Base-by-base conservation (phyloP, 2,113 vertebrate species). In the Prionailurus bengalensis region DNA sequence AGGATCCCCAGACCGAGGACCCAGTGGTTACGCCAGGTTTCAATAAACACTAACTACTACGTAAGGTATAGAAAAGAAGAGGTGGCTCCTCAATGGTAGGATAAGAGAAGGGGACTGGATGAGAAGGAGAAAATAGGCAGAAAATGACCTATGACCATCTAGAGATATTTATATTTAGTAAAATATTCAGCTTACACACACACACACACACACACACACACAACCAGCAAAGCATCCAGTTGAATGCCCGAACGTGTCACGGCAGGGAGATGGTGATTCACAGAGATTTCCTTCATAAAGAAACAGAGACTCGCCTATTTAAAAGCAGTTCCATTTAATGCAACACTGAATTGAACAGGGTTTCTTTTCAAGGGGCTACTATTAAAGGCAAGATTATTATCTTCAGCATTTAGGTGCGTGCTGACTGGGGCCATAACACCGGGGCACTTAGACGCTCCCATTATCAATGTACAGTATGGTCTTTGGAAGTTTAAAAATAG, bases 381-480 rank as follows among this genome's bases (percentile, higher is more conserved):
- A 79, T 97, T 88, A 97, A 97, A 98, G 97, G 96, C 91, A 96
- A 97, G 97, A 97, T 97, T 83, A 98, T 97, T 98, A 98, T 98
- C 96, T 96, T 91, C 78, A 36, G 95, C 97, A 94, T 97, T 95
- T 91, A 96, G 95, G 90, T 93, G 97, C 85, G 0, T 97, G 96
- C 98, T 94, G 96, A 79, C 96, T 97, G 76, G 95, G 95, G 95
- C 95, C 70, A 3, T 80, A 90, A 95, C 95, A 91, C 71, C 7
- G 55, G 97, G 97, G 80, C 90, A 95, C 94, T 97, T 94, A 95
- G 97, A 90, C 0, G 27, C 74, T 90, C 96, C 94, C 84, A 90
- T 98, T 96, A 93, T 97, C 94, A 48, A 82, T 78, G 90, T 90
- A 71, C 90, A 70, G 90, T 78, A 33, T 88, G 84, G 78, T 97